Percentiles rank a stretch among this genome's conserved stretches.
These are phyloP conservation scores for Menidia beryllina DNA, from an alignment of 2,113 vertebrate species.

Conservation along the genomic window DNA sequence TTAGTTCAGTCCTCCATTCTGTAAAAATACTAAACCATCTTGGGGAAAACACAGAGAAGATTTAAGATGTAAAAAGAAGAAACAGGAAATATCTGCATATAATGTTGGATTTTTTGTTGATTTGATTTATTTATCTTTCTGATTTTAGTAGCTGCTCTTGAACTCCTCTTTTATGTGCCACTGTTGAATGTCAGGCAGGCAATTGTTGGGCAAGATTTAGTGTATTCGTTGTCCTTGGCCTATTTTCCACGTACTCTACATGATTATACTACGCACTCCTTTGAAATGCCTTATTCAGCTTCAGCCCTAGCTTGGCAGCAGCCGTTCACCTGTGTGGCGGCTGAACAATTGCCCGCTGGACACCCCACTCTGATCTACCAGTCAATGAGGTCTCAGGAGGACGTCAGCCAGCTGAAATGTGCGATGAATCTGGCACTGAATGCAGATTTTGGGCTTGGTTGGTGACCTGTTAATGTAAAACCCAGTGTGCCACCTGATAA, in stretches of 20 bases:
- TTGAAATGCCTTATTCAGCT: constrained; percentile 67
- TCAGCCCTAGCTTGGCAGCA: constrained; percentile 68
- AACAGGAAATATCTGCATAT: too few species aligned
- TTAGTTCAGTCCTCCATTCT: too few species aligned
- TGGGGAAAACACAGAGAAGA: too few species aligned
- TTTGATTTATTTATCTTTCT: too few species aligned
- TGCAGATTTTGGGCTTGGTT: constrained; percentile 1
- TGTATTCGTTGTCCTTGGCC: constrained; percentile 37
- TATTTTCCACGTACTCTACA: constrained; percentile 43
- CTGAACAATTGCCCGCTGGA: constrained; percentile 59
- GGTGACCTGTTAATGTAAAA: constrained; percentile 44
- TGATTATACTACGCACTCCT: constrained; percentile 61
- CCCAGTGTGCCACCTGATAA: constrained; percentile 3
- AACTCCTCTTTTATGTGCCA: too few species aligned
- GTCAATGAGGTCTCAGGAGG: constrained; percentile 68
- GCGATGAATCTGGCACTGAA: constrained; percentile 58
- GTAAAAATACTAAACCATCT: too few species aligned
- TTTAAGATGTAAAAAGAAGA: too few species aligned
- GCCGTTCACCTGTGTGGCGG: constrained; percentile 58
- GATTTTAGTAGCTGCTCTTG: too few species aligned
- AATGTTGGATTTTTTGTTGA: too few species aligned
- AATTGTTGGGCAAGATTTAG: constrained; percentile 6
- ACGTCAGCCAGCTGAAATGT: constrained; percentile 81
- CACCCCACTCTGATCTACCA: constrained; percentile 34
- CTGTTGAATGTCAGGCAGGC: too few species aligned